Evolutionary conservation across 2,113 vertebrate species (phyloP), one percentile per base, ranked within the genome.

Genomic region (Grallaria varia): DNA sequence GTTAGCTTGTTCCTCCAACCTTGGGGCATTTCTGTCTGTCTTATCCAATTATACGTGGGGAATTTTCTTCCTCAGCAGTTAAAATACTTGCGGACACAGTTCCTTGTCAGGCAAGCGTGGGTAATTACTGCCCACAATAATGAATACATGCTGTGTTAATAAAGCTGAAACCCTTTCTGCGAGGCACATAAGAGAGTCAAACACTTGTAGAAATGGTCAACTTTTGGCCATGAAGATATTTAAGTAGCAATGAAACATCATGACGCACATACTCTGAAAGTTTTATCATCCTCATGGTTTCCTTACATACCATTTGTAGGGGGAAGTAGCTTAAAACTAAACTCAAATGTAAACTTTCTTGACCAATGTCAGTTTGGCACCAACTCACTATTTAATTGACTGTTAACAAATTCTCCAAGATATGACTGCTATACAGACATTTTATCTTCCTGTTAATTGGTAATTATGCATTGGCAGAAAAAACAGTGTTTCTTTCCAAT

Each of bases 371-470:
- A 90, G 72, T 84, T 97, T 98, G 97, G 96, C 92, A 96, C 56
- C 89, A 90, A 84, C 53, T 96, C 69, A 84, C 86, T 84, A n/a
- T 95, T 97, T 98, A 98, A 98, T 98, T 97, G 97, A 98, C 96
- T 98, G 90, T 97, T 98, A 97, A 97, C 95, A 98, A 97, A 98
- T 97, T 98, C 97, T 97, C 93, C 96, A 95, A 97, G 95, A 96
- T 97, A 97, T 78, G 95, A 97, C 93, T 96, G 63, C 91, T 96
- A 76, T 89, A 91, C 66, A 73, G 97, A 97, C 97, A 98, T 76
- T 97, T 98, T 96, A 98, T 98, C 97, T 98, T 96, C 93, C 77
- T 97, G 94, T 98, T 98, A 98, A 98, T 98, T 98, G 97, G 98
- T 98, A 98, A 98, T 98, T 98, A 98, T 94, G 91, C 95, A 97